Evolutionary conservation across 2,888 invertebrate genomes (phyloP).

Genomic region (Ornithoptera alexandrae): DNA sequence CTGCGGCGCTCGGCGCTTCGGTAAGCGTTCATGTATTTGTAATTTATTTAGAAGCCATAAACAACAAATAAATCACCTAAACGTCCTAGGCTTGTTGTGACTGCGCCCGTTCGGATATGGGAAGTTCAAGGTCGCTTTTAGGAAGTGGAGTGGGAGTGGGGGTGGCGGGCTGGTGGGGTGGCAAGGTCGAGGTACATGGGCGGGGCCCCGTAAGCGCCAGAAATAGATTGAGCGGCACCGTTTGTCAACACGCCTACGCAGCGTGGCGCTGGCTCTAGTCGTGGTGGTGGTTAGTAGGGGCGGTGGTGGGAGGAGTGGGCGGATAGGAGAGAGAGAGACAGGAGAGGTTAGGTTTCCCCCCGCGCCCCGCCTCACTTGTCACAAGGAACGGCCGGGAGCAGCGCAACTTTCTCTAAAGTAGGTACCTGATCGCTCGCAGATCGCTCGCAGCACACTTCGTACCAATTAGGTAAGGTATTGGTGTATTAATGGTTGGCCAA

Average conservation of each 20-base stretch:
- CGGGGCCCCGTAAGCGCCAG: constrained; percentile 43
- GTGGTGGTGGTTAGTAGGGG: not conserved
- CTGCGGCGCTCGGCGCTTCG: too few species aligned
- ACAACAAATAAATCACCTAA: constrained; percentile 45
- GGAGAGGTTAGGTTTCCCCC: not conserved
- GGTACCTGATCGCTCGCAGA: too few species aligned
- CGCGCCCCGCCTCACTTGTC: too few species aligned
- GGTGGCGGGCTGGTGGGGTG: constrained; percentile 34
- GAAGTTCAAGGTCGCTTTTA: constrained; percentile 69
- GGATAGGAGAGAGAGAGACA: not conserved
- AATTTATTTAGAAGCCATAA: too few species aligned
- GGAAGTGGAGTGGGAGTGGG: constrained; percentile 37
- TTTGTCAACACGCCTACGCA: constrained; percentile 78
- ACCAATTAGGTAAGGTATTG: too few species aligned
- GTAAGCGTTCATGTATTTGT: too few species aligned
- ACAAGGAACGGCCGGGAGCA: too few species aligned
- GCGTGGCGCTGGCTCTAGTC: constrained; percentile 41
- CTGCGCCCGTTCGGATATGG: constrained; percentile 76
- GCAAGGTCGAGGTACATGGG: constrained; percentile 28
- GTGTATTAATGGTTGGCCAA: too few species aligned
- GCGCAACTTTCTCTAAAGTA: too few species aligned
- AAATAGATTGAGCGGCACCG: constrained; percentile 71
- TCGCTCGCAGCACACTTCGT: too few species aligned
- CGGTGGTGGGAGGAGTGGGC: not conserved
- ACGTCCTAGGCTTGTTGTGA: constrained; percentile 61